Conservation (phyloP, 2,797 vertebrate species). For the Taenioides sp. region DNA sequence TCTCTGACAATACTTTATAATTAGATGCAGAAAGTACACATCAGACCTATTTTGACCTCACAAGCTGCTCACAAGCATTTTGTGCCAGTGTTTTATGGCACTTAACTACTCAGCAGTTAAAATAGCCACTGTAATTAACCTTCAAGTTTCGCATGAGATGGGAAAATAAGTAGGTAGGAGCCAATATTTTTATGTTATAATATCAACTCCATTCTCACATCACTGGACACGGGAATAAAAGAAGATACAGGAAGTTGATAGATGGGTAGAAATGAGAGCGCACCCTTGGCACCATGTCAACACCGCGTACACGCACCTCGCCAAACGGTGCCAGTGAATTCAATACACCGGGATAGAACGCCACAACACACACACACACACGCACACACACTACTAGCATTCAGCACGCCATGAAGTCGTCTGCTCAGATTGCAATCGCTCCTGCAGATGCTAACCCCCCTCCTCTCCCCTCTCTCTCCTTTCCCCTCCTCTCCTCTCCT, state of each 20-base stretch:
- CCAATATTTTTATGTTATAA: slow-evolving; percentile 25
- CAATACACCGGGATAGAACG: slow-evolving; percentile 57
- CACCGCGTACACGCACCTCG: slow-evolving; percentile 53
- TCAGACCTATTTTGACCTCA: too few relatives aligned
- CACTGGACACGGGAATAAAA: slow-evolving; percentile 38
- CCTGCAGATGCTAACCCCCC: slow-evolving; percentile 57
- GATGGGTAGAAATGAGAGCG: slow-evolving; percentile 38
- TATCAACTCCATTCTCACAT: slow-evolving; percentile 34
- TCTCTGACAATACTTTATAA: too few relatives aligned
- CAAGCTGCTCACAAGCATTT: too few relatives aligned
- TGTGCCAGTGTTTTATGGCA: too few relatives aligned
- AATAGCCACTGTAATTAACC: slow-evolving; percentile 43
- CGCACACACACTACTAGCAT: not conserved
- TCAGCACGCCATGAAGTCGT: slow-evolving; percentile 51
- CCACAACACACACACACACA: slow-evolving; percentile 7
- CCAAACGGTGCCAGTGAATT: slow-evolving; percentile 59
- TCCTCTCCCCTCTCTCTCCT: slow-evolving; percentile 33
- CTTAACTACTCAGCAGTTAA: not conserved
- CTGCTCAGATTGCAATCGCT: slow-evolving; percentile 59
- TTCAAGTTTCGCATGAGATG: slow-evolving; percentile 6
- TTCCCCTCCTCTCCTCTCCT: slow-evolving; percentile 1
- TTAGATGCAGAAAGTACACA: too few relatives aligned
- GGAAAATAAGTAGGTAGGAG: slow-evolving; percentile 16
- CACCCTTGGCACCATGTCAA: slow-evolving; percentile 69
- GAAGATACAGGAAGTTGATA: slow-evolving; percentile 39